phyloP scores from a whole-genome alignment of 1,140 invertebrate genomes.

The Magallana gigas region DNA sequence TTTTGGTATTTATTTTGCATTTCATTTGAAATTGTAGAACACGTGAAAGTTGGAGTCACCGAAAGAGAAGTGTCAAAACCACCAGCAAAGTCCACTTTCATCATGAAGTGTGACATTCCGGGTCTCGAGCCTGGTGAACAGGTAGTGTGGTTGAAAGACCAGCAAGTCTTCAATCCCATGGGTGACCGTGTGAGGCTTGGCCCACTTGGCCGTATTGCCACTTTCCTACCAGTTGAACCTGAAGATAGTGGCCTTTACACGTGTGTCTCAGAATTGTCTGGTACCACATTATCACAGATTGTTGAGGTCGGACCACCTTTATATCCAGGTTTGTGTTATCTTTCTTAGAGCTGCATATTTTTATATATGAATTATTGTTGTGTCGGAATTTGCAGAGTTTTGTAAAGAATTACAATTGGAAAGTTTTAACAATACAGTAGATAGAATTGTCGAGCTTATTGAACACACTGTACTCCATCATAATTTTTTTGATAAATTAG shows the following conservation, averaged over 20 bases:
- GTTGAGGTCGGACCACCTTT: neutral
- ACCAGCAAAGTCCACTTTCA: neutral
- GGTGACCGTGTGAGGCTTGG: neutral
- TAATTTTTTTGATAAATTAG: too few relatives aligned
- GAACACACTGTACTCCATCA: too few relatives aligned
- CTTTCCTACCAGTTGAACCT: neutral
- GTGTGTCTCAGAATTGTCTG: neutral
- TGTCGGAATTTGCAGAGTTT: too few relatives aligned
- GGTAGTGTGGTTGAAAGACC: neutral
- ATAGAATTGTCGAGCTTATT: too few relatives aligned
- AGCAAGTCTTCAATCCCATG: neutral
- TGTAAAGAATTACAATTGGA: too few relatives aligned
- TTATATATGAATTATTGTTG: too few relatives aligned
- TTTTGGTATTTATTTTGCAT: neutral
- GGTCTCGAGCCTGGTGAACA: neutral
- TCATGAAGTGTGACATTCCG: neutral
- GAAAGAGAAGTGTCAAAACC: neutral
- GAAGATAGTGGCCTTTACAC: neutral
- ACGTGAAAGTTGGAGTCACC: neutral
- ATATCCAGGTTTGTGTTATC: neutral
- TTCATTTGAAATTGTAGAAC: neutral
- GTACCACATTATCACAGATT: constrained; percentile 1
- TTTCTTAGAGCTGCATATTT: neutral
- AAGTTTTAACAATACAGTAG: too few relatives aligned
- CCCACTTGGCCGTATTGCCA: neutral